phyloP scores from a whole-genome alignment of 2,113 vertebrate genomes.

The Pampusana beccarii region DNA sequence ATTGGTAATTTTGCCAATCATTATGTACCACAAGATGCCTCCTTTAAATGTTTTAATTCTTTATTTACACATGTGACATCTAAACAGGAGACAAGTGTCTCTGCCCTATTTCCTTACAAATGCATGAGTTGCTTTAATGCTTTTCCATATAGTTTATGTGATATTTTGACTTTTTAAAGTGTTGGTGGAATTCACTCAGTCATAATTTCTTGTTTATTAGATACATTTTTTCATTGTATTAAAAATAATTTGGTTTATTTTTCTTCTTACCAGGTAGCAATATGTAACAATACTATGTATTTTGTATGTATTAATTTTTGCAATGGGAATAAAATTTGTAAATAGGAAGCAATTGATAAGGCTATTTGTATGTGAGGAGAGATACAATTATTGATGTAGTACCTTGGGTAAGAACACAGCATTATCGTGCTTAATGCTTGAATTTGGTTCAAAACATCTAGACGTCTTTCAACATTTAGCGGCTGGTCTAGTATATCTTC shows the following conservation, averaged over 20 bases:
- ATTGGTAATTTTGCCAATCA: conserved; percentile 46
- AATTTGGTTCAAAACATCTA: not conserved
- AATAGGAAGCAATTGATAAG: not conserved
- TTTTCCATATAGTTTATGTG: not conserved
- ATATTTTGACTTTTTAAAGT: not conserved
- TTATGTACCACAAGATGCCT: conserved; percentile 9
- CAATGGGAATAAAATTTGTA: not conserved
- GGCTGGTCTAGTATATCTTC: not conserved
- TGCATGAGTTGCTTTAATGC: not conserved
- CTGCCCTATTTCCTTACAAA: conserved; percentile 1
- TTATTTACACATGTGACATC: conserved; percentile 16
- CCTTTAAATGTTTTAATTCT: conserved; percentile 37
- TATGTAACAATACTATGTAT: not conserved
- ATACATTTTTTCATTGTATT: not conserved
- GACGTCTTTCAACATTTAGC: not conserved
- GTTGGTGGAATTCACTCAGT: not conserved
- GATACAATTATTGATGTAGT: not conserved
- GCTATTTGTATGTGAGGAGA: not conserved
- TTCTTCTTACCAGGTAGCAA: not conserved
- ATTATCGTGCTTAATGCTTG: not conserved
- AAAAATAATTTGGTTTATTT: not conserved
- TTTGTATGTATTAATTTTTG: not conserved
- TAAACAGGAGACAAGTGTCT: not conserved
- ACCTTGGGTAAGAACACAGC: not conserved
- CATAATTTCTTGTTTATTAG: not conserved